These are phyloP conservation scores for Drosophila phalerata DNA, from an alignment of 2,888 invertebrate genomes.

Conservation along the genomic window DNA sequence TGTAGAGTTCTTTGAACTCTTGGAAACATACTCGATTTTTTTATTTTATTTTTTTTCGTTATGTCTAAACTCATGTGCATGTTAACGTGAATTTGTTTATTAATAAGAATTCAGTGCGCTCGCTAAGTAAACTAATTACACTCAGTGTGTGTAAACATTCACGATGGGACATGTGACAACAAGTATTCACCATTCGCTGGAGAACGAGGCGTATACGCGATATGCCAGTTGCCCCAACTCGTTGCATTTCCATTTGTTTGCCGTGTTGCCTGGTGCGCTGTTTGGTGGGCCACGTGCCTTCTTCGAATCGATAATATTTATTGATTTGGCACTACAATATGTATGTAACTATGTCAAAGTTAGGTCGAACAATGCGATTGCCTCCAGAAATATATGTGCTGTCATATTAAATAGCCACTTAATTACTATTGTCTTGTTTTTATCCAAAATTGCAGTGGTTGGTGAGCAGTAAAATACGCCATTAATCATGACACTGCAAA, in stretches of 20 bases:
- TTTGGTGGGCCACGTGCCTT: conserved; percentile 33
- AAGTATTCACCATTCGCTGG: neutral
- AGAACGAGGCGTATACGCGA: conserved; percentile 60
- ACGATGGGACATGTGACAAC: conserved; percentile 13
- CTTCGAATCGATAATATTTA: conserved; percentile 69
- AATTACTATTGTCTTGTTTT: conserved; percentile 67
- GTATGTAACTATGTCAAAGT: conserved; percentile 71
- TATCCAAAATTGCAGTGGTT: conserved; percentile 27
- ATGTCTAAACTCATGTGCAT: conserved; percentile 31
- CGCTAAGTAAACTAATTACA: conserved; percentile 69
- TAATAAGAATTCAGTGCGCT: conserved; percentile 49
- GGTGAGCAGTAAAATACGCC: conserved; percentile 40
- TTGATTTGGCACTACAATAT: conserved; percentile 55
- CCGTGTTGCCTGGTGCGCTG: conserved; percentile 46
- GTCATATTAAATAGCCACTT: conserved; percentile 44
- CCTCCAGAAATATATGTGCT: conserved; percentile 21
- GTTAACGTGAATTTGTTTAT: conserved; percentile 59
- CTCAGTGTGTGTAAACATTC: conserved; percentile 57
- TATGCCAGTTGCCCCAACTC: conserved; percentile 21
- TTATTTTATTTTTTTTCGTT: conserved; percentile 1
- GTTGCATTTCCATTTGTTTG: conserved; percentile 44
- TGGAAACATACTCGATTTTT: conserved; percentile 2
- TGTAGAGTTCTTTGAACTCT: conserved; percentile 69
- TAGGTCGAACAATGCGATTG: conserved; percentile 64
- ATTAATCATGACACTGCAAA: conserved; percentile 59